phyloP scores from a whole-genome alignment of 2,888 invertebrate species.

The Parapristionchus giblindavisi region DNA sequence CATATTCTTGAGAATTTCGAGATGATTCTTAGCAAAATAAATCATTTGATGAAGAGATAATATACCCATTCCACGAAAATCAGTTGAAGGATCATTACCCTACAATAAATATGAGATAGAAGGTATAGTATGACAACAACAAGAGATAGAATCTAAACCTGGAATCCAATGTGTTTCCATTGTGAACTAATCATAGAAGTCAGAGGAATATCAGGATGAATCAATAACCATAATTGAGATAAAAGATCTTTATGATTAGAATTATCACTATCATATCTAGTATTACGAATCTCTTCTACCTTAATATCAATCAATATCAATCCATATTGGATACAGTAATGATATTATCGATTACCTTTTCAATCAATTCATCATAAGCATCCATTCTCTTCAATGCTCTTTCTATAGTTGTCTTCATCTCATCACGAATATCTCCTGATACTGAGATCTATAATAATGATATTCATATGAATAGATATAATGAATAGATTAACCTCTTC shows the following conservation, averaged over 20 bases:
- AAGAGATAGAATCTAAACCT: constrained; percentile 50
- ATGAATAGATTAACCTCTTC: not conserved
- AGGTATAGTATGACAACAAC: not conserved
- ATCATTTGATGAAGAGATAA: constrained; percentile 90
- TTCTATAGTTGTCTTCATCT: constrained; percentile 24
- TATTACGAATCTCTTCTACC: constrained; percentile 29
- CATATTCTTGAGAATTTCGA: constrained; percentile 33
- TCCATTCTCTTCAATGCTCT: constrained; percentile 27
- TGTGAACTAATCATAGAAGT: constrained; percentile 79
- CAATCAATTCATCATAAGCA: constrained; percentile 25
- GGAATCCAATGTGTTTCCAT: constrained; percentile 93
- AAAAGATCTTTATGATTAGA: not conserved
- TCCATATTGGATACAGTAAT: not conserved
- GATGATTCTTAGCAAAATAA: constrained; percentile 71
- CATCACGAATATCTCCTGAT: not conserved
- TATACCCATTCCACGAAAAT: constrained; percentile 97
- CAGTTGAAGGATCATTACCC: constrained; percentile 96
- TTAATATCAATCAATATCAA: not conserved
- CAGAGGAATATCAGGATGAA: constrained; percentile 10
- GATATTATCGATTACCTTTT: not conserved
- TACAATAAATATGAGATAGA: constrained; percentile 37
- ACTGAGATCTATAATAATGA: constrained; percentile 20
- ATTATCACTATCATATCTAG: constrained; percentile 7
- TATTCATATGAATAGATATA: not conserved
- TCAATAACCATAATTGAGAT: constrained; percentile 3